phyloP scores from a whole-genome alignment of 2,113 vertebrate genomes.

The Sylvia atricapilla region DNA sequence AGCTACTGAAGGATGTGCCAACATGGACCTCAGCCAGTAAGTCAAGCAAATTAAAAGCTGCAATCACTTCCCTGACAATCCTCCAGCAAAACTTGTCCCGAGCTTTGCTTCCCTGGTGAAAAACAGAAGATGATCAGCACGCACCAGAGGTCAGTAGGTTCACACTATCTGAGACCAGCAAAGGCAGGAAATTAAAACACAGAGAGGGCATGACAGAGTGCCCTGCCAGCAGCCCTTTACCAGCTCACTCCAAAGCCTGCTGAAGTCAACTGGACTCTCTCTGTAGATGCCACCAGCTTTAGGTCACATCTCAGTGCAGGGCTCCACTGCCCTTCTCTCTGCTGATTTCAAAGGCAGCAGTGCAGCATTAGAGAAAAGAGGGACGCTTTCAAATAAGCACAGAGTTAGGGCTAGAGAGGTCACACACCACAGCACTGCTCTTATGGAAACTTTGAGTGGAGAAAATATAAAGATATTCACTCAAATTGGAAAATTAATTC shows the following conservation, averaged over 20 bases:
- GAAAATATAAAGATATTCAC: neutral
- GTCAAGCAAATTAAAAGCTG: constrained; percentile 45
- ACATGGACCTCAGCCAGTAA: neutral
- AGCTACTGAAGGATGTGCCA: constrained; percentile 17
- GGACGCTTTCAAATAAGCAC: neutral
- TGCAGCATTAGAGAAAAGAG: neutral
- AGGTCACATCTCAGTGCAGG: neutral
- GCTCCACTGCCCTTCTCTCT: neutral
- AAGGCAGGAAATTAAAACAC: neutral
- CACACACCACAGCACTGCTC: neutral
- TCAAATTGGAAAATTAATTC: neutral
- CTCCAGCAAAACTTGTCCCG: neutral
- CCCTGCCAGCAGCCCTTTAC: neutral
- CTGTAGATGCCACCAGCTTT: neutral
- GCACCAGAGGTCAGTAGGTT: neutral
- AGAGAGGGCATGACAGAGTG: accelerated
- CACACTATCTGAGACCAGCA: neutral
- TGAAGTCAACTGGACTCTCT: neutral
- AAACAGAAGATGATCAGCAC: neutral
- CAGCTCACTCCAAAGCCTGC: neutral
- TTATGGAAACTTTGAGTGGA: neutral
- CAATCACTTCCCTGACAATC: neutral
- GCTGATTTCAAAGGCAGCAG: neutral
- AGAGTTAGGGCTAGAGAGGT: neutral
- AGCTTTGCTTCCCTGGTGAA: neutral